These are phyloP conservation scores for Percopsis omiscomaycus DNA, from an alignment of 2,797 vertebrate species.

Conservation along the genomic window DNA sequence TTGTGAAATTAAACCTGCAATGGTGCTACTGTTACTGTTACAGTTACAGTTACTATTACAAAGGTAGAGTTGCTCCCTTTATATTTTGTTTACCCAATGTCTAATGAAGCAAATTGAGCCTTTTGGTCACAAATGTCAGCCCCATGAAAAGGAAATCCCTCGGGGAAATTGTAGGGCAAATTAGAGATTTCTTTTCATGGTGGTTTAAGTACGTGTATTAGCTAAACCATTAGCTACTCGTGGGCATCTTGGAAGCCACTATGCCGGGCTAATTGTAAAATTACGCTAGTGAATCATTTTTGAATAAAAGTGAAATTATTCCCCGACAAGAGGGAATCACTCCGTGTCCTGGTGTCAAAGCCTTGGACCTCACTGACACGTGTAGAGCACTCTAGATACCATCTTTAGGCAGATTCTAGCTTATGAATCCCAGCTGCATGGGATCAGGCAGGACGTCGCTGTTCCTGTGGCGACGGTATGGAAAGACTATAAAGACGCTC, in stretches of 20 bases:
- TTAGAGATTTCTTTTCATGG: slow-evolving; percentile 53
- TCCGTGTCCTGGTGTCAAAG: slow-evolving; percentile 12
- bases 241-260: slow-evolving; percentile 46
- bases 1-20: slow-evolving; percentile 66
- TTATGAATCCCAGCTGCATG: slow-evolving; percentile 45
- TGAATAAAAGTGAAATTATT: slow-evolving; percentile 39
- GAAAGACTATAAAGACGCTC: slow-evolving; percentile 12
- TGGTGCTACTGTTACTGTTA: slow-evolving; percentile 35
- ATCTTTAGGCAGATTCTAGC: slow-evolving; percentile 40
- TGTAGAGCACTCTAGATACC: slow-evolving; percentile 23
- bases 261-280: slow-evolving; percentile 62
- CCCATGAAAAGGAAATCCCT: slow-evolving; percentile 33
- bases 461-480: slow-evolving; percentile 14
- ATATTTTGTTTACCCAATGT: slow-evolving; percentile 29
- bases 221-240: slow-evolving; percentile 46
- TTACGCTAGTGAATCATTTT: slow-evolving; percentile 40
- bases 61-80: neutral
- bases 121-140: slow-evolving; percentile 45
- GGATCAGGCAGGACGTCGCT: slow-evolving; percentile 19
- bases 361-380: slow-evolving; percentile 33
- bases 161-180: slow-evolving; percentile 58
- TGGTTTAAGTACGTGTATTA: slow-evolving; percentile 54
- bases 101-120: slow-evolving; percentile 33
- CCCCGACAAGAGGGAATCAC: slow-evolving; percentile 31
- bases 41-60: slow-evolving; percentile 14